phyloP scores from a whole-genome alignment of 2,888 invertebrate species.

The Temnothorax rugatulus region DNA sequence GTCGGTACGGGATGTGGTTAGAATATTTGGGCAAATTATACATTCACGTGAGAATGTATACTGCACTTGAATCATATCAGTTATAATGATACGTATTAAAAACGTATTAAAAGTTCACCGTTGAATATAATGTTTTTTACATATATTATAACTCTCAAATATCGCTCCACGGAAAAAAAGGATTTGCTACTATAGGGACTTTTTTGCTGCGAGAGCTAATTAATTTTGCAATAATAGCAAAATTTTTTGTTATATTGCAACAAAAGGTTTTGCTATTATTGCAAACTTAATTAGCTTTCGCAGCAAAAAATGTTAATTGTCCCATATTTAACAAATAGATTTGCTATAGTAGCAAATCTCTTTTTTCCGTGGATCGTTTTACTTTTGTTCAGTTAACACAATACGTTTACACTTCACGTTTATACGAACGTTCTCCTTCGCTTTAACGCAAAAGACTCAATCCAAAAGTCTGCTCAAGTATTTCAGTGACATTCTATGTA shows the following conservation, averaged over 20 bases:
- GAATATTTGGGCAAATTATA: not conserved
- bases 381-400: not conserved
- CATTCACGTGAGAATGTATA: not conserved
- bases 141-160: not conserved
- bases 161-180: too few relatives aligned
- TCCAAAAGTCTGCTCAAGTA: not conserved
- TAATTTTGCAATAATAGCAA: too few relatives aligned
- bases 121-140: not conserved
- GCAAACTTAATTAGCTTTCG: too few relatives aligned
- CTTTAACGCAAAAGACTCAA: not conserved
- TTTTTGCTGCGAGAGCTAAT: too few relatives aligned
- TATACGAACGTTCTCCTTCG: not conserved
- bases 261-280: too few relatives aligned
- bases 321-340: too few relatives aligned
- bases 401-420: not conserved
- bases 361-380: not conserved
- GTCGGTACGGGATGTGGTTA: not conserved
- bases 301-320: too few relatives aligned
- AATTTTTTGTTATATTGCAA: too few relatives aligned
- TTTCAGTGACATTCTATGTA: not conserved
- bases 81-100: not conserved
- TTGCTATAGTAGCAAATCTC: too few relatives aligned
- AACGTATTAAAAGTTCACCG: not conserved
- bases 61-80: not conserved
- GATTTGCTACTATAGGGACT: too few relatives aligned